phyloP scores from a whole-genome alignment of 2,888 invertebrate species.

The Pteria penguin region DNA sequence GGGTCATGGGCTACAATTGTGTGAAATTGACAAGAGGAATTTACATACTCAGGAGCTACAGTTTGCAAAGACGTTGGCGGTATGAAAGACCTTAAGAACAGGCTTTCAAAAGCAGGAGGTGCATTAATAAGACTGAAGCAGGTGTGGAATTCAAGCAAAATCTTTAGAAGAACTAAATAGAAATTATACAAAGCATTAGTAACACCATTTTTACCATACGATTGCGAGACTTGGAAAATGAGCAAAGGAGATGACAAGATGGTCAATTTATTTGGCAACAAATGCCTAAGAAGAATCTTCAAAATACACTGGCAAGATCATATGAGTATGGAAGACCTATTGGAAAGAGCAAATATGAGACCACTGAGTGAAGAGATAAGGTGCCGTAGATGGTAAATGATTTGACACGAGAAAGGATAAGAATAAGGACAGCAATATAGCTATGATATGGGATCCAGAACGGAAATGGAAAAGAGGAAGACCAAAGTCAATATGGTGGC shows the following conservation, averaged over 20 bases:
- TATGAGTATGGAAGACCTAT: background rate
- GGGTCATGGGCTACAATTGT: too few relatives aligned
- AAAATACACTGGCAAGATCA: background rate
- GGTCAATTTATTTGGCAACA: background rate
- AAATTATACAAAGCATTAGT: background rate
- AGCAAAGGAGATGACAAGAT: background rate
- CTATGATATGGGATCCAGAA: background rate
- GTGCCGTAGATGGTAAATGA: background rate
- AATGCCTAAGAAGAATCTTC: background rate
- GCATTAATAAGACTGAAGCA: background rate
- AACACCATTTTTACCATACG: background rate
- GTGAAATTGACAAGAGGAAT: too few relatives aligned
- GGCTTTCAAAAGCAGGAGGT: background rate
- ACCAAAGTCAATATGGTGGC: background rate
- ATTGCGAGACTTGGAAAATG: background rate
- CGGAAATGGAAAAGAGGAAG: background rate
- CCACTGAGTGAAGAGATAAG: background rate
- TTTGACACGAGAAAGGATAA: background rate
- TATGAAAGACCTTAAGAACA: background rate
- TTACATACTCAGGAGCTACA: background rate
- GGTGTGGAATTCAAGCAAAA: background rate
- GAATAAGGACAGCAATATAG: background rate
- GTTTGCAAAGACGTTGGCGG: background rate
- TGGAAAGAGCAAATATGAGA: constrained; percentile 8
- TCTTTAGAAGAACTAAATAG: background rate